Percentiles rank a stretch among this genome's conserved stretches.
Evolutionary conservation across 2,888 invertebrate genomes (phyloP).

Genomic region (Megalurothrips usitatus): DNA sequence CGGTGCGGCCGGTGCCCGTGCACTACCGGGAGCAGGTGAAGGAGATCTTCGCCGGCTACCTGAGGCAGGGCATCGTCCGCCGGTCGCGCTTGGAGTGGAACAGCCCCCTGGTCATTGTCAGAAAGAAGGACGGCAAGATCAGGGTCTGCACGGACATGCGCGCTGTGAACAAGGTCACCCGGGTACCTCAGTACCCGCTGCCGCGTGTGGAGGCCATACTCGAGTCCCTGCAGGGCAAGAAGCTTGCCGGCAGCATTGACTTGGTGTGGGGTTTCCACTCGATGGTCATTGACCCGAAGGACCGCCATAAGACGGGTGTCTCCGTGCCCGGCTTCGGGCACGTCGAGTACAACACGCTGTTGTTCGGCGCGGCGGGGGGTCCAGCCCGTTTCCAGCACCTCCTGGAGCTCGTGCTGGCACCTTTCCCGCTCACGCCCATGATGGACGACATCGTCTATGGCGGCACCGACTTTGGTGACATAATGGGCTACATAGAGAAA

Average conservation of each 20-base stretch:
- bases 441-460: background rate
- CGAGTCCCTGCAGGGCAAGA: constrained; percentile 3
- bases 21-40: background rate
- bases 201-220: background rate
- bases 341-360: background rate
- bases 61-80: background rate
- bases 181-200: constrained; percentile 1
- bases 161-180: background rate
- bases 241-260: background rate
- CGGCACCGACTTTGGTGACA: background rate
- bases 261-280: background rate
- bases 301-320: background rate
- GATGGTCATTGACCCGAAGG: background rate
- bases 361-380: background rate
- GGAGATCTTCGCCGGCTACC: background rate
- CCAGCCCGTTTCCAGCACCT: background rate
- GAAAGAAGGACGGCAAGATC: background rate
- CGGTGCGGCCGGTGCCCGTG: background rate
- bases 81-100: background rate
- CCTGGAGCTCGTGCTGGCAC: background rate
- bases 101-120: background rate
- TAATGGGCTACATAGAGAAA: background rate
- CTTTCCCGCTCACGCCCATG: background rate
- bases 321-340: background rate
- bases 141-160: background rate